These are phyloP conservation scores for Macrostomum lignano DNA, from an alignment of 1,140 invertebrate genomes.

Conservation along the genomic window DNA sequence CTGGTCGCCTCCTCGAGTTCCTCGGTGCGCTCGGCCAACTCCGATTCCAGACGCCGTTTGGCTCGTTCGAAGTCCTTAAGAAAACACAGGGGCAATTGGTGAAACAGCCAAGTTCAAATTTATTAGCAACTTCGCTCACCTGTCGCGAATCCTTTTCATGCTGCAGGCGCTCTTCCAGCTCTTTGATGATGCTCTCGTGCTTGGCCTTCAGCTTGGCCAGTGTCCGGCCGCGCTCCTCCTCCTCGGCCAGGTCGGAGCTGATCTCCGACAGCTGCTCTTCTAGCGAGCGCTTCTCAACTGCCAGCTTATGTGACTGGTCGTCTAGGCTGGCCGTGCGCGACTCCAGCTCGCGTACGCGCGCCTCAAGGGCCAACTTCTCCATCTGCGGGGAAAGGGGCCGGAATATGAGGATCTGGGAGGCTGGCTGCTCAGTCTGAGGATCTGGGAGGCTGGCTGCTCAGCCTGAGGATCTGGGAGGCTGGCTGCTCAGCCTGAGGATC, in stretches of 20 bases:
- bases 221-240: constrained; percentile 2
- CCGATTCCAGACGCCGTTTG: constrained; percentile 4
- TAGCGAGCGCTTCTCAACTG: too few species aligned
- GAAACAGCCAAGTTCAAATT: too few species aligned
- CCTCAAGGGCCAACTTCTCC: constrained; percentile 74
- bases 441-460: too few species aligned
- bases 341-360: constrained; percentile 74
- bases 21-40: constrained; percentile 2
- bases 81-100: too few species aligned
- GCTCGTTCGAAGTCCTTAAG: constrained; percentile 15
- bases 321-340: constrained; percentile 58
- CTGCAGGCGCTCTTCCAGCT: constrained; percentile 4
- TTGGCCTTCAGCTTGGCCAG: constrained; percentile 3
- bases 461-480: too few species aligned
- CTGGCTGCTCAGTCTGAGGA: too few species aligned
- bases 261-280: too few species aligned
- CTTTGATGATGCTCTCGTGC: constrained; percentile 2
- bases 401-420: too few species aligned
- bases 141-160: constrained; percentile 1
- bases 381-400: too few species aligned
- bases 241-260: constrained; percentile 3
- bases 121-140: too few species aligned
- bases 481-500: too few species aligned
- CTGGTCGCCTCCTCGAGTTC: neutral
- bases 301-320: constrained; percentile 31